Conservation (phyloP, 2,113 vertebrate genomes). For the Corapipo altera region DNA sequence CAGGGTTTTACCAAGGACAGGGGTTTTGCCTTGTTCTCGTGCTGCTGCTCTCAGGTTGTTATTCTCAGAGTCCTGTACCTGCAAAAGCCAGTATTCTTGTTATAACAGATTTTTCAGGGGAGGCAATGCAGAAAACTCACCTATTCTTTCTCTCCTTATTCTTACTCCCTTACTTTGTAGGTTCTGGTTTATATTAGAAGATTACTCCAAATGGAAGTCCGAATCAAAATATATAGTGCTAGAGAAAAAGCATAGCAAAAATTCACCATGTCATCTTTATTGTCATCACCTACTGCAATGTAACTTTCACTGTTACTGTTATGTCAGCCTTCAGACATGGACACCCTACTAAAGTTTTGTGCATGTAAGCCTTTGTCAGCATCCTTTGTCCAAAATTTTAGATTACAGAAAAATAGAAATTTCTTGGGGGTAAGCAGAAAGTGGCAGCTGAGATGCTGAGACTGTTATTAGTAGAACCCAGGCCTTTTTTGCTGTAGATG, state of each 20-base stretch:
- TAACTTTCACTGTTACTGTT: neutral
- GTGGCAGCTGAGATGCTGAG: neutral
- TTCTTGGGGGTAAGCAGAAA: slow-evolving; percentile 4
- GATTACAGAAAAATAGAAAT: neutral
- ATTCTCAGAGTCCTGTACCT: neutral
- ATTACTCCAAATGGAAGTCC: neutral
- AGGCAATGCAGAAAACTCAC: neutral
- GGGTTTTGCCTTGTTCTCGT: neutral
- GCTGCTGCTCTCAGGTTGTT: neutral
- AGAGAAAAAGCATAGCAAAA: neutral
- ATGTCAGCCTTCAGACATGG: neutral
- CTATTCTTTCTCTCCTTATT: neutral
- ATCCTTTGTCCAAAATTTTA: neutral
- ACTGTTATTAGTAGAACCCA: neutral
- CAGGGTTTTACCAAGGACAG: neutral
- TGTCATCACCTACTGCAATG: neutral
- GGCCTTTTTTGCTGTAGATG: neutral
- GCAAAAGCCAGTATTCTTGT: neutral
- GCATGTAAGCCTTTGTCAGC: slow-evolving; percentile 28
- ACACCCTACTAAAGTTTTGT: neutral
- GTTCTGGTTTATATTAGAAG: neutral
- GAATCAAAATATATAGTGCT: neutral
- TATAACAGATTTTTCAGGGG: neutral
- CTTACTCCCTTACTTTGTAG: neutral
- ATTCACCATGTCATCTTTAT: neutral